Base-by-base conservation (phyloP, 1,140 invertebrate genomes). In the Pseudomyrmex sp. region DNA sequence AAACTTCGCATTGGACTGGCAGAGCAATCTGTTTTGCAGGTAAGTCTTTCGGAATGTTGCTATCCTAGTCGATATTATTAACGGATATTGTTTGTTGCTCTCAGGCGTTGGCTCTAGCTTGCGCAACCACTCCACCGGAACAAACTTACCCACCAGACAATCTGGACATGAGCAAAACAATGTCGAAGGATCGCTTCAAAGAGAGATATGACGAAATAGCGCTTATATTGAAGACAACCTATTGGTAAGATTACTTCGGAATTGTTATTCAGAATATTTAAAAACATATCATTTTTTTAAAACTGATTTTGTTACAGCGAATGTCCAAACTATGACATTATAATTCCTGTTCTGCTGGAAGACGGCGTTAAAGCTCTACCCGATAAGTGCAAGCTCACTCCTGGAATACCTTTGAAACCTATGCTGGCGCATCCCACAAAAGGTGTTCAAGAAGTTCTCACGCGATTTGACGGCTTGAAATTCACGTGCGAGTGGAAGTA, bases 401-500 rank as follows among this genome's bases (percentile, higher is more conserved):
- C 98, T 54, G 98, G 98, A 75, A 96, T 99, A 90, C 99, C 99
- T 12, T 95, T 99, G 61, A 98, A 99, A 93, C 99, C 99, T 9
- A 99, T 99, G 99, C 95, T 99, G 85, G 99, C 99, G 2, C 98
- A 99, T 94, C 99, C 99, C 13, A 99, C 99, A 0, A 98, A 98
- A 94, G 98, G 98, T 2, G 96, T 98, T 2, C 95, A 96, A 73
- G 99, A 99, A 94, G 98, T 99, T 15, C 93, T 99, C 3, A 95
- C 97, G 68, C 95, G 98, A 75, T 99, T 99, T 94, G 98, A 99
- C 82, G 96, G 97, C 46, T 95, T 97, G 87, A 97, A 97, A 90
- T 99, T 99, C 91, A 99, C 99, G 2, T 99, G 99, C 93, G 99
- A 99, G 95, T 99, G 97, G 96, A 99, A 99, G 94, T 99, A 99